Evolutionary conservation across 2,797 vertebrate species (phyloP).

Genomic region (Sphaeramia orbicularis): DNA sequence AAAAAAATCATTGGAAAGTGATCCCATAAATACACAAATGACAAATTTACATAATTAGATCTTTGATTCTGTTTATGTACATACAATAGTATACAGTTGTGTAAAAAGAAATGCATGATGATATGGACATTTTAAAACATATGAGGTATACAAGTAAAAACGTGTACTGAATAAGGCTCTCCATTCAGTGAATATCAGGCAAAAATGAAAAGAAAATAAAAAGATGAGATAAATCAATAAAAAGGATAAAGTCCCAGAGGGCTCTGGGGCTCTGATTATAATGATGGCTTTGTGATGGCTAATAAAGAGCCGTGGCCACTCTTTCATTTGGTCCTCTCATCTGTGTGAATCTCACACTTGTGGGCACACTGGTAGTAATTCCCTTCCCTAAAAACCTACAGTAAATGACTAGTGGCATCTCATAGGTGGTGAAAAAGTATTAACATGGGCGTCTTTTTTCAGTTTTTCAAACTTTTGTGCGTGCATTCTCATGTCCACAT

Average conservation of each 20-base stretch:
- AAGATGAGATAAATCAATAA: conserved; percentile 78
- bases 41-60: conserved; percentile 83
- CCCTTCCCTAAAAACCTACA: conserved; percentile 67
- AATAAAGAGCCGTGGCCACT: conserved; percentile 81
- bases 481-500: conserved; percentile 83
- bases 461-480: conserved; percentile 72
- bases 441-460: conserved; percentile 79
- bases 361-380: conserved; percentile 82
- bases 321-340: conserved; percentile 82
- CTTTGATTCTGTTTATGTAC: conserved; percentile 81
- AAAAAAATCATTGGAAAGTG: conserved; percentile 75
- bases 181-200: conserved; percentile 87
- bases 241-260: conserved; percentile 71
- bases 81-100: conserved; percentile 86
- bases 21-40: conserved; percentile 80
- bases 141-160: conserved; percentile 97
- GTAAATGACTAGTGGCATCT: conserved; percentile 91
- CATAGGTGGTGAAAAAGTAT: conserved; percentile 87
- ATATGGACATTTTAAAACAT: conserved; percentile 82
- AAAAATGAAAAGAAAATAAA: conserved; percentile 83
- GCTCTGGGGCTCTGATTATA: conserved; percentile 81
- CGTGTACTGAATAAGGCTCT: conserved; percentile 95
- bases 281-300: conserved; percentile 88
- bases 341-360: conserved; percentile 77
- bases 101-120: conserved; percentile 83